Evolutionary conservation across 2,888 invertebrate species (phyloP).

Genomic region (Pristionchus entomophagus): DNA sequence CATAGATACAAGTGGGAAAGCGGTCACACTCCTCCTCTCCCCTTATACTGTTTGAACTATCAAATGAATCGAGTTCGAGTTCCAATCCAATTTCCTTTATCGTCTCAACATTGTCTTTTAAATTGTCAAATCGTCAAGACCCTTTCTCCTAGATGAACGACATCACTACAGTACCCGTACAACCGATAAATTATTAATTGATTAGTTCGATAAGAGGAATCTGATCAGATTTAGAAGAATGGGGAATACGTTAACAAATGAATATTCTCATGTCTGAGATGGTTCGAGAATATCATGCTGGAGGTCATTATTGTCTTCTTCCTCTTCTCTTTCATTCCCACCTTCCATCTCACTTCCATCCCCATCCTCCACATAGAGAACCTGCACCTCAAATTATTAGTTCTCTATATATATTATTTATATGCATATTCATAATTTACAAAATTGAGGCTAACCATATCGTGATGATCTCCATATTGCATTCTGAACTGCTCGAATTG

Average conservation of each 20-base stretch:
- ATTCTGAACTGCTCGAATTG: conserved; percentile 54
- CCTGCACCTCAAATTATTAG: too few species aligned
- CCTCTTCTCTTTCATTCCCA: conserved; percentile 25
- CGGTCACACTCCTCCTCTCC: background rate
- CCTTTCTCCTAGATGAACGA: background rate
- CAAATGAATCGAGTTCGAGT: conserved; percentile 6
- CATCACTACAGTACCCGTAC: background rate
- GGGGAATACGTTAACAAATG: background rate
- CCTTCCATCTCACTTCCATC: conserved; percentile 49
- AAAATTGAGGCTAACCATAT: conserved; percentile 52
- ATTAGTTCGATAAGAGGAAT: too few species aligned
- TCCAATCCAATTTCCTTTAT: background rate
- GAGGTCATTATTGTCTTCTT: background rate
- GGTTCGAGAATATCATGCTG: conserved; percentile 47
- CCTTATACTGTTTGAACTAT: background rate
- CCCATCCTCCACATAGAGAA: conserved; percentile 53
- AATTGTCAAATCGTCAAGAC: background rate
- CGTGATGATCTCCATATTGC: conserved; percentile 55
- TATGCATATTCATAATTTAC: too few species aligned
- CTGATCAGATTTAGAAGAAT: too few species aligned
- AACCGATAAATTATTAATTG: too few species aligned
- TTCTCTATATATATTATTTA: too few species aligned
- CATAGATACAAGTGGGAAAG: conserved; percentile 13
- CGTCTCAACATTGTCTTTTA: background rate
- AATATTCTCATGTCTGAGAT: background rate